phyloP scores from a whole-genome alignment of 2,888 invertebrate genomes.

The Tridacna crocea region DNA sequence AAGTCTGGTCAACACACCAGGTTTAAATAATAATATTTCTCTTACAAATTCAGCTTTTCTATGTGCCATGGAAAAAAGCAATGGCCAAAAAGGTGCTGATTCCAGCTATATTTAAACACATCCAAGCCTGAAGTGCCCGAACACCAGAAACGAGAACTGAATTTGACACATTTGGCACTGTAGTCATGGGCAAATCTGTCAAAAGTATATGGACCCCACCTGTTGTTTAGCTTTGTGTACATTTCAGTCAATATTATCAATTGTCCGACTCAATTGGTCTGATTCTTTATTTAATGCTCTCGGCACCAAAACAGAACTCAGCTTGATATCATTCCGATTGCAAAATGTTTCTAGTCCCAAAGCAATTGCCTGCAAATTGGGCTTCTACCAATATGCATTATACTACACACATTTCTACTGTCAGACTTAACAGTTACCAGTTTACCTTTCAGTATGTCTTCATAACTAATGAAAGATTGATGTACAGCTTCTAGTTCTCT shows the following conservation, averaged over 20 bases:
- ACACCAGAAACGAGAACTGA: slow-evolving; percentile 27
- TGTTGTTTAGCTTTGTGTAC: slow-evolving; percentile 34
- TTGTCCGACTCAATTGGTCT: slow-evolving; percentile 44
- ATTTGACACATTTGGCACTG: slow-evolving; percentile 29
- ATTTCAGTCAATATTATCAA: slow-evolving; percentile 58
- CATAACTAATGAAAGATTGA: slow-evolving; percentile 1
- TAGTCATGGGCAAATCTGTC: slow-evolving; percentile 38
- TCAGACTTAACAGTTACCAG: background rate
- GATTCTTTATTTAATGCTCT: slow-evolving; percentile 42
- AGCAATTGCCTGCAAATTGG: slow-evolving; percentile 47
- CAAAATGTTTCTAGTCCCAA: slow-evolving; percentile 36
- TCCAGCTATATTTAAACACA: background rate
- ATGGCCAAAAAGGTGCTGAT: slow-evolving; percentile 9
- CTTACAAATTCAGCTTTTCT: background rate
- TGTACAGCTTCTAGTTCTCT: slow-evolving; percentile 3
- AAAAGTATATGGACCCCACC: slow-evolving; percentile 50
- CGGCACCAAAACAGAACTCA: slow-evolving; percentile 53
- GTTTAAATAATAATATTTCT: too few relatives aligned
- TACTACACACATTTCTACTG: too few relatives aligned
- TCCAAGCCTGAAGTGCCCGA: slow-evolving; percentile 23
- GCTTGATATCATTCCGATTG: slow-evolving; percentile 27
- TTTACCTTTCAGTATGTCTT: background rate
- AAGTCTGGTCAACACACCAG: too few relatives aligned
- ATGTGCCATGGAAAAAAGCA: background rate
- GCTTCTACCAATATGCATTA: too few relatives aligned